Evolutionary conservation across 1,140 invertebrate genomes (phyloP).

Genomic region (Lepidurus arcticus): DNA sequence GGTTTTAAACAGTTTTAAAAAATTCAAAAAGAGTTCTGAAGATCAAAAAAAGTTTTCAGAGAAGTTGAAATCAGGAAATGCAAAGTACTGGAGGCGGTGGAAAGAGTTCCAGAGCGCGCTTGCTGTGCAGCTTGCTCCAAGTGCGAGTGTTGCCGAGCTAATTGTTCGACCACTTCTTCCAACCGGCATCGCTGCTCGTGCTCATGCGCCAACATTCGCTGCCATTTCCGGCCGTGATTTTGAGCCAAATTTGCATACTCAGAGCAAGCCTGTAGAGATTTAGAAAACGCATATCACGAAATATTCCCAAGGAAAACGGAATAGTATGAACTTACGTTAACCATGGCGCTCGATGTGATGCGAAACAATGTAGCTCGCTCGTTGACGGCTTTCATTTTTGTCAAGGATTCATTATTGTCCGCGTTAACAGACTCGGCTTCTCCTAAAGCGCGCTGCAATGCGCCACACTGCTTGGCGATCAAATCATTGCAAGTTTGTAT

Average conservation of each 20-base stretch:
- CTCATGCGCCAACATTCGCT: constrained; percentile 85
- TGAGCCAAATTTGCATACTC: constrained; percentile 84
- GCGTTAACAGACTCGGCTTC: constrained; percentile 53
- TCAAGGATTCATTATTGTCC: constrained; percentile 43
- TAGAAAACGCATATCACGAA: constrained; percentile 29
- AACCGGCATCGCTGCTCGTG: constrained; percentile 87
- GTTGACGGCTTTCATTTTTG: constrained; percentile 68
- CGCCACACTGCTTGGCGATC: constrained; percentile 76
- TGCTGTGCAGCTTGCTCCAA: constrained; percentile 69
- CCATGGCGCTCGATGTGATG: constrained; percentile 91
- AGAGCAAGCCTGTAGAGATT: constrained; percentile 64
- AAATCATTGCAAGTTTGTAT: constrained; percentile 84
- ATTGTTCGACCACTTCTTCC: constrained; percentile 94
- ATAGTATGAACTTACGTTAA: constrained; percentile 67
- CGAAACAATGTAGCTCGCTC: constrained; percentile 88
- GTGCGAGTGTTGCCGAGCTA: constrained; percentile 91
- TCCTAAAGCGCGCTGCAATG: constrained; percentile 64
- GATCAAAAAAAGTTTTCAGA: not conserved
- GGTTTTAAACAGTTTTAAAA: no score
- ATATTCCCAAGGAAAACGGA: not conserved
- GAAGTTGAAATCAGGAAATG: not conserved
- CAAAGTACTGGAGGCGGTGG: not conserved
- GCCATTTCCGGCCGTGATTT: constrained; percentile 81
- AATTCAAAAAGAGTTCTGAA: not conserved
- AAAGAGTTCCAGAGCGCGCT: constrained; percentile 10